A percentile compares a stretch with the other conserved stretches of the same genome.
These are phyloP conservation scores for Oryzias dopingdopingensis DNA, from an alignment of 2,797 vertebrate genomes.

Conservation along the genomic window DNA sequence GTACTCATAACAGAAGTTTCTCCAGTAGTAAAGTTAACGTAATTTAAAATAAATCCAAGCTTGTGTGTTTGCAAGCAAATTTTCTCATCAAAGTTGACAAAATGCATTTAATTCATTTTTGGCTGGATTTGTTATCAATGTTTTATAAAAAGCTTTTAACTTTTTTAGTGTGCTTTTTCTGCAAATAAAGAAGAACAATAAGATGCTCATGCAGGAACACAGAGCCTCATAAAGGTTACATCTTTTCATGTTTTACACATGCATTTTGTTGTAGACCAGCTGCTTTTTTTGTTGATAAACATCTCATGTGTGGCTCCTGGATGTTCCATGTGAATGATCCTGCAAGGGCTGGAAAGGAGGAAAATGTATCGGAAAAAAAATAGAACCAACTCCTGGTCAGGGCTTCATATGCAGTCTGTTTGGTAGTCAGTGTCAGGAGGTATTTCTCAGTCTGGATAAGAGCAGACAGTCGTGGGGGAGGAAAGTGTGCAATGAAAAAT, in stretches of 20 bases:
- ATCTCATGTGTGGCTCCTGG: background rate
- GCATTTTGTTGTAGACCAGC: slow-evolving; percentile 6
- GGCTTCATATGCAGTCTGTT: slow-evolving; percentile 8
- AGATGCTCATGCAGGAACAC: background rate
- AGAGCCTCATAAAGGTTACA: slow-evolving; percentile 5
- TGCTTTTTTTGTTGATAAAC: background rate
- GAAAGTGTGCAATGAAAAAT: no score
- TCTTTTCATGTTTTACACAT: slow-evolving; percentile 2
- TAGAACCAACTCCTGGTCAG: slow-evolving; percentile 15
- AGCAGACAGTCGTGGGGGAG: background rate
- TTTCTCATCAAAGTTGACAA: no score
- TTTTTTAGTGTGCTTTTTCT: no score
- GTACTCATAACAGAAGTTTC: no score
- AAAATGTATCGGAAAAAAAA: slow-evolving; percentile 8
- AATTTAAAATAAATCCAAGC: no score
- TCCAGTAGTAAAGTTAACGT: no score
- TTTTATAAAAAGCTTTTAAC: no score
- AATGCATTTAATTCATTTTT: no score
- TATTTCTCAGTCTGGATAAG: slow-evolving; percentile 7
- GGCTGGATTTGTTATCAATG: no score
- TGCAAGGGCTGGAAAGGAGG: background rate
- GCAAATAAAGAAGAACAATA: no score
- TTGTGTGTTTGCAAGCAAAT: no score
- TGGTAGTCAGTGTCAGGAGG: slow-evolving; percentile 21
- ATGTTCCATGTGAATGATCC: background rate